Conservation (phyloP, 2,113 vertebrate genomes). For the Dromaius novaehollandiae region DNA sequence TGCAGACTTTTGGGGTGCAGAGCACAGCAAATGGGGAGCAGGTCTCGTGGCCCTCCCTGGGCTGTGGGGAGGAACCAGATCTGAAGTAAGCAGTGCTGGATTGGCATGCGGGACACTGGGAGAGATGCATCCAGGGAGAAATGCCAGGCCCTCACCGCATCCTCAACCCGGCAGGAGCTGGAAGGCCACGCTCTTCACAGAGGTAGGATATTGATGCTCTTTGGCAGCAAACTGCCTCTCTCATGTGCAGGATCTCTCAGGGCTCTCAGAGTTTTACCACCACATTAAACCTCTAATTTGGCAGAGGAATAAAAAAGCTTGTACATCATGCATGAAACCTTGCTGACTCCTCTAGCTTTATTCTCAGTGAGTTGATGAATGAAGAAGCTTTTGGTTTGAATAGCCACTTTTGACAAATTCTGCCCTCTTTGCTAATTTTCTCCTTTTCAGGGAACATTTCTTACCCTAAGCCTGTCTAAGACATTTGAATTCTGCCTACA, state of each 20-base stretch:
- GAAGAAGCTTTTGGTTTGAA: background rate
- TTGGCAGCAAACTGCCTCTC: background rate
- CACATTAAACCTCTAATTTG: background rate
- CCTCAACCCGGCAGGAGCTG: no score
- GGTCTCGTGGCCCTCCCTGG: no score
- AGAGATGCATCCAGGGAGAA: no score
- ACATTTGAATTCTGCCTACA: background rate
- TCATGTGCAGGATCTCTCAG: background rate
- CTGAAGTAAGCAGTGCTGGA: no score
- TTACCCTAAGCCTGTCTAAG: background rate
- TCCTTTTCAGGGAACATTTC: background rate
- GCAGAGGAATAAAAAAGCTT: background rate
- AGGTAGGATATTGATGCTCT: background rate
- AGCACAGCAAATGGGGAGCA: no score
- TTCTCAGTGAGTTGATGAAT: background rate
- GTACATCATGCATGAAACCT: accelerated
- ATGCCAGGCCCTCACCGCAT: no score
- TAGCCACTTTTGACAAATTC: background rate
- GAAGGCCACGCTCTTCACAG: no score
- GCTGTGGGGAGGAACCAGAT: no score
- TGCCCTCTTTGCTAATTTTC: background rate
- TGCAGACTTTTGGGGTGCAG: no score
- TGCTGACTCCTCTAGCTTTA: background rate
- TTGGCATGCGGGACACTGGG: no score
- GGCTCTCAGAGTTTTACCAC: background rate